Base-by-base conservation (phyloP, 2,888 invertebrate genomes). In the Nymphalis c-album region DNA sequence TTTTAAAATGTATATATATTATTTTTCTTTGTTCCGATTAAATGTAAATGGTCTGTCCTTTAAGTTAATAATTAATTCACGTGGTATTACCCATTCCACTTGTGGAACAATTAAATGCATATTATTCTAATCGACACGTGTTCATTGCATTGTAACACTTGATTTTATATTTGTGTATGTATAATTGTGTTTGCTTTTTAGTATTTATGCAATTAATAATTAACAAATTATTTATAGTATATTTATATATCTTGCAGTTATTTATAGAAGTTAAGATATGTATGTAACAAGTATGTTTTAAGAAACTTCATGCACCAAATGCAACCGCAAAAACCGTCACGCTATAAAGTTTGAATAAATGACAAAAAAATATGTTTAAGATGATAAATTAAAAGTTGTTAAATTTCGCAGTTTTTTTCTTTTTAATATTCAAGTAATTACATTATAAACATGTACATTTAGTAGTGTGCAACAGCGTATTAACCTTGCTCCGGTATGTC, bases 391-490 rank as follows among this genome's bases (percentile, higher is more conserved):
- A 48, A 67, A 45, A 65, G 46, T 20, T 62, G 50, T 62, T 65
- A 63, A 62, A 26, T 50, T 31, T 63, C 64, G 58, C 57, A 59
- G 61, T 16, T 53, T 64, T 64, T 57, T 60, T 60, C 26, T 60
- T 65, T 58, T 46, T 63, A 50, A 63, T 20, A 70, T 55, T 61
- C 48, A 64, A 62, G 53, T 51, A 62, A 64, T 71, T 70, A 57
- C 61, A 47, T 70, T 64, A 67, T 62, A 67, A 57, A 67, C 53
- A 46, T 67, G 64, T 59, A 60, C 26, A 47, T 69, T 63, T 48
- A 40, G n/a, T 66, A 82, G 83, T 81, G 79, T 75, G 75, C 77
- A 78, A 80, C 77, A 76, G 75, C 73, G 74, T 75, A 53, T 73
- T 75, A 77, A 73, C 76, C 76, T 78, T 74, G 77, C 71, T 76